Conservation (phyloP, 1,140 invertebrate species). For the Apis laboriosa region DNA sequence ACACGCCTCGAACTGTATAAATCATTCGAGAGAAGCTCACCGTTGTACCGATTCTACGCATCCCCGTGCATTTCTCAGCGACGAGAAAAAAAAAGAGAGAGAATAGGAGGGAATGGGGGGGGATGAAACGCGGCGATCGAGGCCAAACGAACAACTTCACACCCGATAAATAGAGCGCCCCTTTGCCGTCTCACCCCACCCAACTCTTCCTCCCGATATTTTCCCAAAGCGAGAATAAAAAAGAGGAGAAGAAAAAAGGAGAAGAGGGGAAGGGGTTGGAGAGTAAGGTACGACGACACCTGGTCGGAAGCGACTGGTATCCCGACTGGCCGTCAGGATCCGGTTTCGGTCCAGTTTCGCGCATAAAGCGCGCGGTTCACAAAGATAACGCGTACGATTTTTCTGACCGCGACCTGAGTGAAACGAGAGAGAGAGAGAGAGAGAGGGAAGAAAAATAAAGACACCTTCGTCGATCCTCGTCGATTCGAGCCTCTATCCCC, state of each 20-base stretch:
- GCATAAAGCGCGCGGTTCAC: background rate
- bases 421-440: background rate
- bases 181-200: background rate
- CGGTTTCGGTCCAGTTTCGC: slow-evolving; percentile 39
- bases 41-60: background rate
- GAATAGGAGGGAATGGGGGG: slow-evolving; percentile 5
- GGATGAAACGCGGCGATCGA: background rate
- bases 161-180: slow-evolving; percentile 18
- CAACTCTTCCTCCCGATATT: slow-evolving; percentile 16
- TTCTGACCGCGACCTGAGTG: background rate
- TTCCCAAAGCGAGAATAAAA: slow-evolving; percentile 29
- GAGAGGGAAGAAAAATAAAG: slow-evolving; percentile 28
- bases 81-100: background rate
- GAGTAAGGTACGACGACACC: slow-evolving; percentile 35
- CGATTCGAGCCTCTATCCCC: slow-evolving; percentile 15
- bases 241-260: too few species aligned
- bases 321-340: background rate
- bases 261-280: background rate
- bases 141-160: slow-evolving; percentile 27
- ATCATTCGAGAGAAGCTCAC: background rate
- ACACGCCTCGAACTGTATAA: background rate
- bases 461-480: slow-evolving; percentile 23
- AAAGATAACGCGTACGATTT: slow-evolving; percentile 25
- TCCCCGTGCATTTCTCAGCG: background rate
- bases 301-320: slow-evolving; percentile 16